Base-by-base conservation (phyloP, 2,797 vertebrate genomes). In the Micrastur ruficollis region DNA sequence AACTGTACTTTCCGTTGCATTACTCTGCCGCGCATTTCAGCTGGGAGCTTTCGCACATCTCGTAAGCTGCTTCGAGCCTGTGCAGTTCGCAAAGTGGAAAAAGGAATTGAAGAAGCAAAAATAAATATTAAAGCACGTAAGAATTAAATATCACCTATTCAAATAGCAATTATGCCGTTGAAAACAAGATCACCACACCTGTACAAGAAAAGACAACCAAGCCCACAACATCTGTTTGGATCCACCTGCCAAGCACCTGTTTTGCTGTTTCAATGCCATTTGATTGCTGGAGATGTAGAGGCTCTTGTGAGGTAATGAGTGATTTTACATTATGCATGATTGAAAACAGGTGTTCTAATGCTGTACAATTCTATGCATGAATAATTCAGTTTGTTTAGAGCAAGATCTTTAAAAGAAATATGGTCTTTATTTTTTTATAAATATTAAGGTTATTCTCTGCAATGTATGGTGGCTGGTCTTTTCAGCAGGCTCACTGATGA, bases 201-300 rank as follows among this genome's bases (percentile, higher is more conserved):
- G 98, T 98, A 98, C 98, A 98, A 98, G 97, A 98, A 98, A 98
- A 98, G 98, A 97, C 98, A 98, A 96, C 96, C 97, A 92, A 98
- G 93, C 96, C 97, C 98, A 97, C 97, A 99, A 99, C 99, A 99
- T 99, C 99, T 99, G 99, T 98, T 98, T 98, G 98, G 97, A 98
- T 98, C 98, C 99, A 99, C 99, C 99, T 99, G 99, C 99, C 99
- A 99, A 99, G 97, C 99, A 99, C 99, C 99, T 99, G 99, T 98
- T 99, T 98, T 67, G 78, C 98, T 98, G 96, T 98, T 98, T 99
- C 99, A 99, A 99, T 99, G 98, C 98, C 97, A 99, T 99, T 98
- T 99, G 99, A 99, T 99, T 99, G 99, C 99, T 99, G 98, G 98
- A 98, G 98, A 98, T 98, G 98, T 98, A 98, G 98, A 99, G 99